Conservation (phyloP, 2,113 vertebrate species). For the Hyperopisus bebe region DNA sequence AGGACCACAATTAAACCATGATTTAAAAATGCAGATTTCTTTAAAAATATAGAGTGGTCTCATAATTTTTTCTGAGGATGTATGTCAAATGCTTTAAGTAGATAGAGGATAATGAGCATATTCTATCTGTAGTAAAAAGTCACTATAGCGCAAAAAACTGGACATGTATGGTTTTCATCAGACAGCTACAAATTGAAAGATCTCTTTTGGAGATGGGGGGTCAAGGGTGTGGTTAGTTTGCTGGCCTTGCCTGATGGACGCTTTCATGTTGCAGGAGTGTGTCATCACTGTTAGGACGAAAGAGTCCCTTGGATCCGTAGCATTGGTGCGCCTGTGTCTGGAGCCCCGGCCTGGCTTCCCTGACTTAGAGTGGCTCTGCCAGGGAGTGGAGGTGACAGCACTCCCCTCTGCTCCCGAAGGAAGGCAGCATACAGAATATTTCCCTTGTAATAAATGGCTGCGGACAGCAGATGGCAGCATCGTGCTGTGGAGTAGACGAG, state of each 20-base stretch:
- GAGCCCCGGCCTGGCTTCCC: slow-evolving; percentile 46
- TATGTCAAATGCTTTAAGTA: neutral
- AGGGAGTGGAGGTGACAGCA: slow-evolving; percentile 36
- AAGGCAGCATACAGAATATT: slow-evolving; percentile 31
- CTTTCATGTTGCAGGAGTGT: slow-evolving; percentile 28
- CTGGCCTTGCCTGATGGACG: too few relatives aligned
- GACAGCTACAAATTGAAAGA: neutral
- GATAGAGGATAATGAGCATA: neutral
- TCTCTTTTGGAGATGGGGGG: neutral
- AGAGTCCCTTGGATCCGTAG: slow-evolving; percentile 34
- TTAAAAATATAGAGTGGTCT: too few relatives aligned
- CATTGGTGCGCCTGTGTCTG: slow-evolving; percentile 50
- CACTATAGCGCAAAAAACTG: neutral
- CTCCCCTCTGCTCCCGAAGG: neutral
- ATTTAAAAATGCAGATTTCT: too few relatives aligned
- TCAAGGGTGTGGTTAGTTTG: neutral
- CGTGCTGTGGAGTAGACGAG: slow-evolving; percentile 41
- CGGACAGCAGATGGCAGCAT: slow-evolving; percentile 41
- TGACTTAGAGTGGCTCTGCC: slow-evolving; percentile 54
- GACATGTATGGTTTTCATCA: neutral
- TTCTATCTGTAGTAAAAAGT: neutral
- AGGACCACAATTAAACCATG: too few relatives aligned
- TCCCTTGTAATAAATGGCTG: slow-evolving; percentile 53
- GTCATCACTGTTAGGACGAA: slow-evolving; percentile 22
- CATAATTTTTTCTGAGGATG: too few relatives aligned